A percentile compares a stretch with the other conserved stretches of the same genome.
Evolutionary conservation across 2,113 vertebrate genomes (phyloP).

Genomic region (Corythornis vintsioides): DNA sequence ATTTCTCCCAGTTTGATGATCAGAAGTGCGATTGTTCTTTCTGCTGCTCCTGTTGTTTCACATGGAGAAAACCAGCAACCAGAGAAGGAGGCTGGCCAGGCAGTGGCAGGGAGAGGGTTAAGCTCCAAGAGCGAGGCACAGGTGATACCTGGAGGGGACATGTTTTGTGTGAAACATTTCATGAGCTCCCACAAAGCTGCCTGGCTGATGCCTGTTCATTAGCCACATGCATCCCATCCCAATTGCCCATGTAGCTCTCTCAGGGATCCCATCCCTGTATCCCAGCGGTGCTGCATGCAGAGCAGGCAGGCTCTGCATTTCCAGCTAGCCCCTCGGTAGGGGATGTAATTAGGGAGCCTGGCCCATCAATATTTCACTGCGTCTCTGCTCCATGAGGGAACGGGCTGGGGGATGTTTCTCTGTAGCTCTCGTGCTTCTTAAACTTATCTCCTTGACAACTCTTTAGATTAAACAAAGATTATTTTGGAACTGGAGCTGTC

Average conservation of each 20-base stretch:
- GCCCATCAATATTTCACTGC: conserved; percentile 55
- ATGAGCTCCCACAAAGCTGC: conserved; percentile 34
- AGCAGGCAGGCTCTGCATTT: conserved; percentile 33
- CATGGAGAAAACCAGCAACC: not conserved
- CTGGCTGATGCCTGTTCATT: not conserved
- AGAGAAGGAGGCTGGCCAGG: not conserved
- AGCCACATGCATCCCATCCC: conserved; percentile 27
- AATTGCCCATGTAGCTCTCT: conserved; percentile 39
- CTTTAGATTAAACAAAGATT: conserved; percentile 59
- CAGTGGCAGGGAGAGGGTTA: not conserved
- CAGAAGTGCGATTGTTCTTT: conserved; percentile 11
- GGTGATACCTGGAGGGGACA: conserved; percentile 43
- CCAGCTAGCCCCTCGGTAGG: conserved; percentile 11
- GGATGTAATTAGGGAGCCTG: conserved; percentile 23
- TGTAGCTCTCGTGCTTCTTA: conserved; percentile 15
- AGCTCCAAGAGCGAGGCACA: not conserved
- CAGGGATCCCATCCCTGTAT: conserved; percentile 25
- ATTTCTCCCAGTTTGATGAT: not conserved
- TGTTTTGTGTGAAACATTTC: conserved; percentile 6
- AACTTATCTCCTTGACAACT: conserved; percentile 60
- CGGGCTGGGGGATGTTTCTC: conserved; percentile 15
- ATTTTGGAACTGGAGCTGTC: conserved; percentile 51
- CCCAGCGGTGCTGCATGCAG: not conserved
- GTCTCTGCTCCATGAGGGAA: not conserved
- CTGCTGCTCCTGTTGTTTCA: conserved; percentile 10